Base-by-base conservation (phyloP, 2,888 invertebrate genomes). In the Zaprionus bogoriensis region DNA sequence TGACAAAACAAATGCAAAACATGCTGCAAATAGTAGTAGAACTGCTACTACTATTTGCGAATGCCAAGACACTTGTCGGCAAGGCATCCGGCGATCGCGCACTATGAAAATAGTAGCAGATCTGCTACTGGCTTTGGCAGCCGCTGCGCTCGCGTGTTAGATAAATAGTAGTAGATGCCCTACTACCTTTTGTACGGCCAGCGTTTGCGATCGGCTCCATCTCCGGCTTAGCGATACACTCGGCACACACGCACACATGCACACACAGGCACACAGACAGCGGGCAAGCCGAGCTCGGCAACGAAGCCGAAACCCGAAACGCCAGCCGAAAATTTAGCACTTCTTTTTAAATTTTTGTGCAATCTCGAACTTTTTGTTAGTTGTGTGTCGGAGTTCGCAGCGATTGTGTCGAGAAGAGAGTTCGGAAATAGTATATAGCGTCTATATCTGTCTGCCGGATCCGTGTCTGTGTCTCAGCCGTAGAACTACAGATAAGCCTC, bases 281-380 rank as follows among this genome's bases (percentile, higher is more conserved):
- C 73, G 52, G 20, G 57, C 30, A 23, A 67, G 80, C 77, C 67
- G 77, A 79, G 67, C 72, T 74, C 46, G 25, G 25, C 45, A 39
- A 58, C 75, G 73, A 74, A 47, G 42, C 47, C 51, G 47, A 74
- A 61, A 77, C 45, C 71, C 80, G 85, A 86, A 77, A 77, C 77
- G 46, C 48, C 48, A 64, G 47, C 74, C 73, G 77, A 86, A 81
- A 83, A 61, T 78, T 77, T 85, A 88, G 80, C 84, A 90, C 88
- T 89, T 90, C 89, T 89, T 89, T 81, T 90, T 89, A 90, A 90
- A 90, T 82, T 88, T 90, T 88, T 87, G 79, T 88, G 89, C 89
- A 87, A 87, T 87, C 87, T 81, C 75, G 64, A 81, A 83, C 66
- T 73, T 80, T 82, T 77, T 81, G 87, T 90, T 89, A 90, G 90